These are phyloP conservation scores for Danaus chrysippus DNA, from an alignment of 2,888 invertebrate genomes.

Conservation along the genomic window DNA sequence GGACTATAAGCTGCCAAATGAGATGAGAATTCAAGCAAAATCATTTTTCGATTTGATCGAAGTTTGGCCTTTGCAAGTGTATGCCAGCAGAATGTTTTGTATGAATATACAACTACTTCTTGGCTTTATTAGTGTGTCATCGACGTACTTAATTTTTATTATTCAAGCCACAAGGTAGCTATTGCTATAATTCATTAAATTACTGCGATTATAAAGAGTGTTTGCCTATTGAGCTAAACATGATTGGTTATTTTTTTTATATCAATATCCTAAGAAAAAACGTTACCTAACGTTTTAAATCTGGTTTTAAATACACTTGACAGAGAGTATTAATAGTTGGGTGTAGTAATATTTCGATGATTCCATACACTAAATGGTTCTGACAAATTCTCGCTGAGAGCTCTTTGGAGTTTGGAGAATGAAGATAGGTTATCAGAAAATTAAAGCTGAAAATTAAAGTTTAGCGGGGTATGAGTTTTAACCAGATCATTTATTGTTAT, in stretches of 20 bases:
- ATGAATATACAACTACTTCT: slow-evolving; percentile 57
- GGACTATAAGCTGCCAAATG: slow-evolving; percentile 53
- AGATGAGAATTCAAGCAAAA: slow-evolving; percentile 55
- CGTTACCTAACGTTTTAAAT: no score
- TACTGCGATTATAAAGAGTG: neutral
- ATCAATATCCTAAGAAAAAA: no score
- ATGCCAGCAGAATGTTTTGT: slow-evolving; percentile 54
- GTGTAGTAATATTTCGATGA: no score
- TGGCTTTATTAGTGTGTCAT: slow-evolving; percentile 59
- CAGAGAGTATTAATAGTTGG: no score
- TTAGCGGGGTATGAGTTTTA: no score
- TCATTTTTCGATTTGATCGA: slow-evolving; percentile 59
- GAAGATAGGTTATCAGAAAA: no score
- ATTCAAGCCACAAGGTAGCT: slow-evolving; percentile 41
- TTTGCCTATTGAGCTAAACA: neutral
- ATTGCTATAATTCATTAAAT: neutral
- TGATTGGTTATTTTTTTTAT: neutral
- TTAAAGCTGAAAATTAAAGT: no score
- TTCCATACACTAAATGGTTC: no score
- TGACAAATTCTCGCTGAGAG: no score
- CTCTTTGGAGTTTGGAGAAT: no score
- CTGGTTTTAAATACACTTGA: no score
- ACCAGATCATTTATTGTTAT: no score
- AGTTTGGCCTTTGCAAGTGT: slow-evolving; percentile 46
- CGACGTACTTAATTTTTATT: slow-evolving; percentile 61